Base-by-base conservation (phyloP, 2,113 vertebrate species). In the Hippocampus barbouri region DNA sequence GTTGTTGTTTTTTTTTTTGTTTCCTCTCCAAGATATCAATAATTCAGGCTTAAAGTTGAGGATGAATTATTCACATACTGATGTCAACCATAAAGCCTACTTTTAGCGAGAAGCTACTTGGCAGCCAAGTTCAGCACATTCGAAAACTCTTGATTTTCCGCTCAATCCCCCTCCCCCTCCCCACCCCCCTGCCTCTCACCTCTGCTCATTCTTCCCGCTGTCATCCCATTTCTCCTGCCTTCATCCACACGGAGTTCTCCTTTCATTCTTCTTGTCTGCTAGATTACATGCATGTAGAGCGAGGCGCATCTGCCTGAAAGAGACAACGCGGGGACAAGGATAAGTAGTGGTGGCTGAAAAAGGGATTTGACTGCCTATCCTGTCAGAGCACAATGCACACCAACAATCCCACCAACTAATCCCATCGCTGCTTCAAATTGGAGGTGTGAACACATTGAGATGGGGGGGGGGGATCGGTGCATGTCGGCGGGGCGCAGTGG, bases 351-450 rank as follows among this genome's bases (percentile, higher is more conserved):
- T 89, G 86, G 86, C 84, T 91, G 88, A 90, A 91, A 91, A 92
- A 75, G 74, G 90, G 92, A 93, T 93, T 92, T 91, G 51, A 68
- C 87, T 88, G 78, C 83, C 87, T 87, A 90, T 91, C 89, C 90
- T 85, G 79, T 90, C 79, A 78, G 86, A 79, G 64, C 87, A 92
- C 90, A 91, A 91, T 86, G 83, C 85, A 75, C 89, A 84, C 87
- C 89, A 87, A 88, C 89, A 91, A 89, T 91, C 91, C 87, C 82
- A 87, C 78, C 87, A 85, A 89, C 83, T 92, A 93, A 93, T 93
- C 90, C 90, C 86, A 86, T 90, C 80, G 80, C 86, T 85, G 85
- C 80, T 86, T 87, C 85, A 87, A 87, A 91, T 80, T 89, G 79
- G 67, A 82, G 80, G 80, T 88, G 85, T 87, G 82, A 88, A 86